A percentile compares a stretch with the other conserved stretches of the same genome.
Conservation (phyloP, 1,140 invertebrate species). For the Papilio helenus region DNA sequence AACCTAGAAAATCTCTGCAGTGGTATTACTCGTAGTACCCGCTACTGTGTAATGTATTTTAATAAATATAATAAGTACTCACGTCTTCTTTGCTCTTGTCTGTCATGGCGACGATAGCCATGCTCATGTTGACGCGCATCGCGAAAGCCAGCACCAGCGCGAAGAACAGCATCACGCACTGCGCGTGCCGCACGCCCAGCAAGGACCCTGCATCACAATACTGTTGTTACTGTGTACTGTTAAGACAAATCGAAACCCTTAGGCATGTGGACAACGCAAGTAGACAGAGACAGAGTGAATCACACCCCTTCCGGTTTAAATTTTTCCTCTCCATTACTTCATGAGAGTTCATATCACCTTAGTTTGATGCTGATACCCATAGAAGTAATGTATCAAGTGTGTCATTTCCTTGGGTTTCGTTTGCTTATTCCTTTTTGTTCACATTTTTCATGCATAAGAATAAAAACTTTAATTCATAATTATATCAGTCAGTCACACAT, state of each 20-base stretch:
- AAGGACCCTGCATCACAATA: conserved; percentile 47
- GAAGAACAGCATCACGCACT: conserved; percentile 85
- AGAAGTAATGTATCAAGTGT: too few relatives aligned
- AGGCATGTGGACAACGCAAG: background rate
- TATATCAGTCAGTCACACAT: background rate
- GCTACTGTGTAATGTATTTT: background rate
- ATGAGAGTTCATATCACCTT: too few relatives aligned
- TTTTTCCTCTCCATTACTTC: background rate
- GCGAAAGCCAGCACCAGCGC: conserved; percentile 86
- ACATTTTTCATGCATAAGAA: background rate
- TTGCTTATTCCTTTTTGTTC: background rate
- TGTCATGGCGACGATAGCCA: conserved; percentile 89
- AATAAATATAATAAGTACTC: conserved; percentile 40
- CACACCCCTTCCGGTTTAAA: background rate
- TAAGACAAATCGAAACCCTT: too few relatives aligned
- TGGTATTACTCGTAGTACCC: background rate
- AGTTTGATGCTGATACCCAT: too few relatives aligned
- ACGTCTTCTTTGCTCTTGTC: conserved; percentile 64
- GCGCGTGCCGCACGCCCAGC: conserved; percentile 86
- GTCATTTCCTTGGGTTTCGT: too few relatives aligned
- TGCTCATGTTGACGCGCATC: conserved; percentile 87
- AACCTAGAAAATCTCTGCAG: background rate
- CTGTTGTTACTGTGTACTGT: background rate
- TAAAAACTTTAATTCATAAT: background rate
- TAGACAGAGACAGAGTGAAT: background rate